A percentile compares a stretch with the other conserved stretches of the same genome.
These are phyloP conservation scores for Oryzias javanicus DNA, from an alignment of 2,113 vertebrate species.

Conservation along the genomic window DNA sequence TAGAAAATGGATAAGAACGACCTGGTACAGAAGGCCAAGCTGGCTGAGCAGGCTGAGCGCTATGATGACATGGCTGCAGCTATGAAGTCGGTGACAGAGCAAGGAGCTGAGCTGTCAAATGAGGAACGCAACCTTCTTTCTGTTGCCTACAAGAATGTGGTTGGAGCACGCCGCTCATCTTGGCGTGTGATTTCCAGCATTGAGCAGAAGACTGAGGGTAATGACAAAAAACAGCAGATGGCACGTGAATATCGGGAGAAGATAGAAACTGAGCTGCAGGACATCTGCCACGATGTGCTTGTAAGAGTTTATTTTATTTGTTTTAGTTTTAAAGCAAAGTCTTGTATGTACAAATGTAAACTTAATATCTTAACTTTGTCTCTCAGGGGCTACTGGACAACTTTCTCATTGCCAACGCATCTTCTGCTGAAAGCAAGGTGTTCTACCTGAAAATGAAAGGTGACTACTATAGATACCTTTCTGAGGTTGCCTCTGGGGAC, in stretches of 20 bases:
- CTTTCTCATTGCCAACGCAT: constrained; percentile 90
- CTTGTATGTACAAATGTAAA: not conserved
- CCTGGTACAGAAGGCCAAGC: constrained; percentile 98
- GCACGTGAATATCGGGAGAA: constrained; percentile 94
- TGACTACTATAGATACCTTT: constrained; percentile 99
- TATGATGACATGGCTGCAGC: constrained; percentile 97
- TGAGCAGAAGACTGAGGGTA: constrained; percentile 95
- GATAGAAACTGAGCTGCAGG: constrained; percentile 92
- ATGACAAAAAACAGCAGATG: constrained; percentile 97
- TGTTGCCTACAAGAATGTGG: constrained; percentile 98
- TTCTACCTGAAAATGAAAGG: constrained; percentile 99
- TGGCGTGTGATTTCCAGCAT: constrained; percentile 99
- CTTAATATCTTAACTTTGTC: not conserved
- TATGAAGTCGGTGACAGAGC: constrained; percentile 96
- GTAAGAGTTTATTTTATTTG: constrained; percentile 72
- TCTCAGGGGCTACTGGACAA: constrained; percentile 92
- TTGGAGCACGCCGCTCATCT: constrained; percentile 95
- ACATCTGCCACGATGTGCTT: constrained; percentile 97
- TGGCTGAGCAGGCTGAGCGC: constrained; percentile 96
- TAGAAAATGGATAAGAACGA: constrained; percentile 95
- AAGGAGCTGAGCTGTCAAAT: constrained; percentile 91
- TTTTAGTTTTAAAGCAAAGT: not conserved
- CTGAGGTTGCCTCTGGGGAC: constrained; percentile 95
- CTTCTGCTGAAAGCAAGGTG: constrained; percentile 93
- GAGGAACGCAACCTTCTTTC: constrained; percentile 97